Base-by-base conservation (phyloP, 2,797 vertebrate species). In the Sebastes itinus region DNA sequence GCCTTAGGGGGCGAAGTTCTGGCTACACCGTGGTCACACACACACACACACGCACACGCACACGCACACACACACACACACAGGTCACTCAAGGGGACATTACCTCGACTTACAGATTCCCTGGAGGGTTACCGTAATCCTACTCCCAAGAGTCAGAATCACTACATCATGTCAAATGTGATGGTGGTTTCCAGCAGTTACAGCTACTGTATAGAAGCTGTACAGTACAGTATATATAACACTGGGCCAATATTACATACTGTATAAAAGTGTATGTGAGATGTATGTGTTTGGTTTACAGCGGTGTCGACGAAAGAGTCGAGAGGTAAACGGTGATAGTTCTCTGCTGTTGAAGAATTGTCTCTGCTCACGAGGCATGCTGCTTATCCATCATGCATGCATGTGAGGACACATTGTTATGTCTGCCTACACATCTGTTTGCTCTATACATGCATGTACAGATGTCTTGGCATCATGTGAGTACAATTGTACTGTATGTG, bases 1-100 rank as follows among this genome's bases (percentile, higher is more conserved):
- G 85, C 91, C 90, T 75, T 8, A 23, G 81, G 89, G 76, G 18
- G n/a, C 4, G 7, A 70, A 25, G 64, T 79, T 88, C 77, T 65
- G 69, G 69, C 80, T 75, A 52, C 54, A 75, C 32, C 62, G 32
- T 69, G 64, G 42, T 65, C 56, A 28, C 28, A 28, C 28, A 30
- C 81, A 84, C 73, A 60, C 23, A 58, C 76, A 69, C 18, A 55
- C 27, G 38, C 72, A 56, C 60, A 42, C 46, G 52, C 23, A 23
- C 33, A 22, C 23, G 7, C 58, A 52, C 49, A 64, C 49, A 52
- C 22, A 72, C 14, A 58, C 25, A 28, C 18, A 28, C 23, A 56
- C 11, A 73, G 64, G 77, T 81, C 77, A 65, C 25, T 74, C 13
- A n/a, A 27, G 56, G 13, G 42, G 73, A 65, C 42, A 71, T 77